A percentile compares a stretch with the other conserved stretches of the same genome.
phyloP scores from a whole-genome alignment of 2,113 vertebrate species.

The Hymenochirus boettgeri region DNA sequence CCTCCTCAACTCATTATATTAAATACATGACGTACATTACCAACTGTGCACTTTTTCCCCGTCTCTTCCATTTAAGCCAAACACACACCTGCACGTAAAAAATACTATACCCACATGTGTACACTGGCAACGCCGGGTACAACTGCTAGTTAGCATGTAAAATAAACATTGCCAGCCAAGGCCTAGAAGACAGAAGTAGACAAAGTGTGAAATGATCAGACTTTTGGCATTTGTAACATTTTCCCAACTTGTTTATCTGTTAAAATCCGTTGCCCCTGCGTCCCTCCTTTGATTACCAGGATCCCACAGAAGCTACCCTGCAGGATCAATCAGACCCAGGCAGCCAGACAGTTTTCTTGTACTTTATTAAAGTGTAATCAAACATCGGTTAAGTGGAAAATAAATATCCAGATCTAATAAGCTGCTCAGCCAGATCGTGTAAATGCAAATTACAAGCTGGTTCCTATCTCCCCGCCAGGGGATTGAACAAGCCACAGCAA shows the following conservation, averaged over 20 bases:
- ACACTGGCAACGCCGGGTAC: no score
- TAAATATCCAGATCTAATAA: constrained; percentile 98
- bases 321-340: constrained; percentile 79
- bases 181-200: neutral
- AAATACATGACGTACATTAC: no score
- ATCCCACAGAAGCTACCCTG: constrained; percentile 80
- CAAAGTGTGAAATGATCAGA: neutral
- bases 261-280: constrained; percentile 66
- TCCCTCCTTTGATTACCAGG: constrained; percentile 80
- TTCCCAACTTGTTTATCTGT: constrained; percentile 62
- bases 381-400: constrained; percentile 97
- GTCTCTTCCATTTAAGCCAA: no score
- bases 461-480: constrained; percentile 86
- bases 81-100: no score
- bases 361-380: constrained; percentile 97
- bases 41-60: no score
- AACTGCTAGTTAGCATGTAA: neutral
- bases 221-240: constrained; percentile 57
- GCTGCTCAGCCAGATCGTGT: constrained; percentile 96
- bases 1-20: no score
- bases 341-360: constrained; percentile 81
- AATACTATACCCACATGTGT: no score
- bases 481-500: constrained; percentile 81
- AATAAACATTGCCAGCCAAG: neutral
- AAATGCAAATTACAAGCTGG: constrained; percentile 98